Evolutionary conservation across 1,140 invertebrate species (phyloP), one percentile per base, ranked within the genome.

Genomic region (Ceratina calcarata): DNA sequence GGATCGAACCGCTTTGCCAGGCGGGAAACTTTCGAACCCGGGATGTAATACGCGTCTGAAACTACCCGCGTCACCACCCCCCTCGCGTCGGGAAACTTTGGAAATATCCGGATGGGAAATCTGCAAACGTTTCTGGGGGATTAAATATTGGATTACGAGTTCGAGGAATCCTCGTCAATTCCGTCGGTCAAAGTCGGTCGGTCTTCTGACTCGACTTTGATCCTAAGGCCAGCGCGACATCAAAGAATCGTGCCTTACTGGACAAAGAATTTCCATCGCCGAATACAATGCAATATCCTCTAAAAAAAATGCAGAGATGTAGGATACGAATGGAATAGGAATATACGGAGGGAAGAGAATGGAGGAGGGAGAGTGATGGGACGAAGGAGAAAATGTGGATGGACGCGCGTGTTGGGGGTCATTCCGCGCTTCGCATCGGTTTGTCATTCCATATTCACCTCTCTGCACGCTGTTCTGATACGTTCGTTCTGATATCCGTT

Each of bases 401-500:
- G 61, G 70, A 74, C 65, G 78, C 60, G 71, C 64, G 49, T 60
- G 49, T 55, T 27, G 20, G 24, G 24, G 76, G 69, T 22, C 76
- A 61, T 78, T 78, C 76, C 70, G 45, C 65, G 24, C 73, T 55
- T 69, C 78, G 51, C 73, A 62, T 69, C 78, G 51, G 70, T 73
- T 79, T 73, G 78, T 73, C 78, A 73, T 73, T 51, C 37, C 71
- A 73, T 73, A 74, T 73, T 73, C 78, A 66, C 70, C 78, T 74
- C 62, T 37, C 49, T 74, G 62, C 51, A 73, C 78, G 77, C 51
- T 66, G 60, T 45, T 70, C 67, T 72, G 79, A 78, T 58, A 55
- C 68, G 72, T 61, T 71, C 83, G 79, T 76, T 79, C 82, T 83
- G 84, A 90, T 89, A 88, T 86, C 82, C 86, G 83, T 87, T 89